A percentile compares a stretch with the other conserved stretches of the same genome.
Evolutionary conservation across 2,113 vertebrate genomes (phyloP).

Genomic region (Entosphenus tridentatus): DNA sequence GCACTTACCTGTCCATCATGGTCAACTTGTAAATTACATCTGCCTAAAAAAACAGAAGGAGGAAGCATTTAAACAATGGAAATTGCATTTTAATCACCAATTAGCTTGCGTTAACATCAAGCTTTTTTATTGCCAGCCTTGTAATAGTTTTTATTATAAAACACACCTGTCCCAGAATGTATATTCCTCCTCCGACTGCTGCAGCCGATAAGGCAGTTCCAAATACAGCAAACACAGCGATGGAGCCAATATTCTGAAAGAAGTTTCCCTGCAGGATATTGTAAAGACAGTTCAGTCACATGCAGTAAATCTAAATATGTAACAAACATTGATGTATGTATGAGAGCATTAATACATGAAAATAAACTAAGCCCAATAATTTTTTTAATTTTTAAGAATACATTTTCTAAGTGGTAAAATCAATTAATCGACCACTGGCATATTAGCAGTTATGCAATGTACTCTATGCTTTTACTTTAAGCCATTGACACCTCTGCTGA

Average conservation of each 20-base stretch:
- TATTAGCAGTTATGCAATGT: too few species aligned
- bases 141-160: too few species aligned
- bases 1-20: slow-evolving; percentile 87
- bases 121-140: too few species aligned
- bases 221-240: slow-evolving; percentile 82
- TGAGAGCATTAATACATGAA: not conserved
- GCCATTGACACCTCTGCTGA: too few species aligned
- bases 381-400: too few species aligned
- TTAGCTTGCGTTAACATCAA: too few species aligned
- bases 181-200: slow-evolving; percentile 91
- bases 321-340: not conserved
- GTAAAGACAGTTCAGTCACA: too few species aligned
- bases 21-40: slow-evolving; percentile 97
- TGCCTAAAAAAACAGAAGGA: slow-evolving; percentile 34
- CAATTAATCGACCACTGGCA: too few species aligned
- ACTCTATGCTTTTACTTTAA: too few species aligned
- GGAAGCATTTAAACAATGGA: slow-evolving; percentile 13
- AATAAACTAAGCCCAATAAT: too few species aligned
- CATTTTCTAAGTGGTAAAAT: too few species aligned
- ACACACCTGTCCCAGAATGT: slow-evolving; percentile 83
- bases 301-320: not conserved
- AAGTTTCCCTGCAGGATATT: slow-evolving; percentile 54
- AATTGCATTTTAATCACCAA: not conserved
- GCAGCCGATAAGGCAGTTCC: slow-evolving; percentile 91
- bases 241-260: slow-evolving; percentile 97